Evolutionary conservation across 2,113 vertebrate species (phyloP).

Genomic region (Sylvietta virens): DNA sequence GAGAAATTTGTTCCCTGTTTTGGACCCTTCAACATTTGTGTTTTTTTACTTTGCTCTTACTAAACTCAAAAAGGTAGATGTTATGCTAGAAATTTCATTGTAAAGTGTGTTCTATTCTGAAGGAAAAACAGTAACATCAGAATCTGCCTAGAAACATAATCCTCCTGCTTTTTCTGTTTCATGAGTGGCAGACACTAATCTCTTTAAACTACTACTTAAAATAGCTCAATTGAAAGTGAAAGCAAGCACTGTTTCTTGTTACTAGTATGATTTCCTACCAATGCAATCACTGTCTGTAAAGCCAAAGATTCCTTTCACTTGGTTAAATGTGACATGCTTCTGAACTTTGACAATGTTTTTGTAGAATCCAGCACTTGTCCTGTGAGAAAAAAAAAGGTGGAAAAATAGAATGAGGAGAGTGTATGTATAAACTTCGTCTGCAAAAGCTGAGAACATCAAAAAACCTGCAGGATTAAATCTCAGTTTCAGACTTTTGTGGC

Average conservation of each 20-base stretch:
- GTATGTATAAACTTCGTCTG: background rate
- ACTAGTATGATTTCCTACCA: constrained; percentile 67
- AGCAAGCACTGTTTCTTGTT: background rate
- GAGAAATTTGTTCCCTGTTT: background rate
- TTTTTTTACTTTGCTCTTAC: background rate
- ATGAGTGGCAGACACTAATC: background rate
- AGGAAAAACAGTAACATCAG: background rate
- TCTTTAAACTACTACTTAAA: background rate
- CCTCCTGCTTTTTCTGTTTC: background rate
- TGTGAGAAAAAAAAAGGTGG: constrained; percentile 34
- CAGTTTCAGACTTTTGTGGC: background rate
- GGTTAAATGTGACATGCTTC: constrained; percentile 98
- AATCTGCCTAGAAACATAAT: background rate
- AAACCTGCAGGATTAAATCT: background rate
- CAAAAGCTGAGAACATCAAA: background rate
- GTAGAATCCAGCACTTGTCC: constrained; percentile 87
- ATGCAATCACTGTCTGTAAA: constrained; percentile 97
- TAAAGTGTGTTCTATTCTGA: background rate
- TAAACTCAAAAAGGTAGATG: background rate
- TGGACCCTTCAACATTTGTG: background rate
- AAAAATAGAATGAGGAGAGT: background rate
- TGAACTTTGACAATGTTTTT: constrained; percentile 91
- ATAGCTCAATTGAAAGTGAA: background rate
- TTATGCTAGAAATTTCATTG: background rate
- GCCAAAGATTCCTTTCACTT: constrained; percentile 98